A percentile compares a stretch with the other conserved stretches of the same genome.
Evolutionary conservation across 1,140 invertebrate genomes (phyloP).

Genomic region (Zophobas atratus): DNA sequence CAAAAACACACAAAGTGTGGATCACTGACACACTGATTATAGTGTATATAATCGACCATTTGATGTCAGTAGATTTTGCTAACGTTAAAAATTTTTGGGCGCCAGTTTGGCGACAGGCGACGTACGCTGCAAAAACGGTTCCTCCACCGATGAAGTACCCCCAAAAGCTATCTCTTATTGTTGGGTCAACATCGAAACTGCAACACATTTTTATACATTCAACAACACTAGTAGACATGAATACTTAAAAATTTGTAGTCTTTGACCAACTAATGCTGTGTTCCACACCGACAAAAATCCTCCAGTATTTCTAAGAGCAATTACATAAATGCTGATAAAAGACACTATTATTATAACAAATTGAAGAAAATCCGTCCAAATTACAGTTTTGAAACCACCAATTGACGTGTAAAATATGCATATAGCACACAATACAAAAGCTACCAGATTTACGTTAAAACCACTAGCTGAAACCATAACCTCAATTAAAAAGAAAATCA

Average conservation of each 20-base stretch:
- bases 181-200: constrained; percentile 71
- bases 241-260: constrained; percentile 65
- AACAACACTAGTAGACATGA: too few relatives aligned
- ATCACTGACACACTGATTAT: constrained; percentile 69
- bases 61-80: constrained; percentile 69
- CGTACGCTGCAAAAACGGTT: constrained; percentile 72
- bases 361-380: constrained; percentile 82
- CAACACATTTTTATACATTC: too few relatives aligned
- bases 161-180: constrained; percentile 74
- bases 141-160: constrained; percentile 71
- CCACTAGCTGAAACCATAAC: constrained; percentile 76
- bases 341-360: constrained; percentile 79
- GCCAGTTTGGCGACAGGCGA: constrained; percentile 74
- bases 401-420: constrained; percentile 87
- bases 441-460: constrained; percentile 75
- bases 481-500: neutral
- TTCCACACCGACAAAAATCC: constrained; percentile 72
- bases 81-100: constrained; percentile 76
- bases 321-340: constrained; percentile 75
- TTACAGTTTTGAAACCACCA: constrained; percentile 82
- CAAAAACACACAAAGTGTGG: constrained; percentile 70
- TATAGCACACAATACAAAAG: constrained; percentile 79
- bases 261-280: constrained; percentile 69
- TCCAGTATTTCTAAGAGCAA: constrained; percentile 76
- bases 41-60: constrained; percentile 68